phyloP scores from a whole-genome alignment of 2,113 vertebrate species.

The Procapra przewalskii region DNA sequence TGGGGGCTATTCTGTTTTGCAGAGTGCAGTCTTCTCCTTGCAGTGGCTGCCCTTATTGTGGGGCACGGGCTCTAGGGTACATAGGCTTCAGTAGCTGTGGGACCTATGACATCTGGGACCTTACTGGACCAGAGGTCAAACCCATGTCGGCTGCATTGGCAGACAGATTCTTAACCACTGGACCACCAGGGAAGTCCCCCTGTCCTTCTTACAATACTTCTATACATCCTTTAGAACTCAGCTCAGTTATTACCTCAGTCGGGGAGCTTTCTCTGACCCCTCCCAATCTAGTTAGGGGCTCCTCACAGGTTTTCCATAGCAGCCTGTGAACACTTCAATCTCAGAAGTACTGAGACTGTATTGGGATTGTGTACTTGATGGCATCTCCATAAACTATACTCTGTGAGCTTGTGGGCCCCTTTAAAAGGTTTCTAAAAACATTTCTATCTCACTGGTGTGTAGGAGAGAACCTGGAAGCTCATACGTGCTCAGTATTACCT shows the following conservation, averaged over 20 bases:
- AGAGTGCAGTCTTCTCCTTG: not conserved
- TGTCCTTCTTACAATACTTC: not conserved
- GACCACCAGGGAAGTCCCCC: not conserved
- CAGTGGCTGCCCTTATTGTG: not conserved
- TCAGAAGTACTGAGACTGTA: not conserved
- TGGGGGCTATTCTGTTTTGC: not conserved
- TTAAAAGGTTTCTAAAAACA: not conserved
- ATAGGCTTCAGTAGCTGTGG: not conserved
- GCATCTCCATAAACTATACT: not conserved
- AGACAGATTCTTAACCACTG: not conserved
- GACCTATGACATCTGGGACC: not conserved
- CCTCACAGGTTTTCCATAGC: not conserved
- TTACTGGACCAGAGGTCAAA: not conserved
- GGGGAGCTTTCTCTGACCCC: not conserved
- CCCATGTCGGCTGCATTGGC: not conserved
- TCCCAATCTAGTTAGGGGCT: not conserved
- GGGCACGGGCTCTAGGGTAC: accelerated
- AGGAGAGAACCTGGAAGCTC: not conserved
- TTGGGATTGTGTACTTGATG: not conserved
- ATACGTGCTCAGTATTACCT: not conserved
- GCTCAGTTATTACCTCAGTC: not conserved
- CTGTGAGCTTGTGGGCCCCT: not conserved
- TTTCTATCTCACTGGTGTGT: not conserved
- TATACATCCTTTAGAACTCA: not conserved
- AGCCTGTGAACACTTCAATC: not conserved